Evolutionary conservation across 1,140 invertebrate genomes (phyloP).

Genomic region (Carposina sasakii): DNA sequence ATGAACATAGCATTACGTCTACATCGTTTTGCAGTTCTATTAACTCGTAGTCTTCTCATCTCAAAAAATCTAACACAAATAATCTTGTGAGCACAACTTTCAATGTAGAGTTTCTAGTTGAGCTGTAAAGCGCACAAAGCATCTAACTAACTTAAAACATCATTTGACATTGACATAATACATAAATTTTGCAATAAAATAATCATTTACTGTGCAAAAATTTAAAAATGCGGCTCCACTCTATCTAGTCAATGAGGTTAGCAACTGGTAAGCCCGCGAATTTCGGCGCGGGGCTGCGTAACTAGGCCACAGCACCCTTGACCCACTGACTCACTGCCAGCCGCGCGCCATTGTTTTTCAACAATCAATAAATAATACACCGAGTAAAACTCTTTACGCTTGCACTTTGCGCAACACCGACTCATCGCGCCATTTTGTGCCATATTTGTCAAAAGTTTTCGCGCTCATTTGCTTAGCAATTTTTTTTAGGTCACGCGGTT

Average conservation of each 20-base stretch:
- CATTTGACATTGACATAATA: background rate
- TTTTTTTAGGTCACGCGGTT: constrained; percentile 29
- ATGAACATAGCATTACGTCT: background rate
- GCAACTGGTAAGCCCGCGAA: constrained; percentile 61
- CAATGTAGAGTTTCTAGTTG: too few relatives aligned
- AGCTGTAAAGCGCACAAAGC: too few relatives aligned
- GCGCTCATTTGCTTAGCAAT: constrained; percentile 26
- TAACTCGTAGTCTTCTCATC: background rate
- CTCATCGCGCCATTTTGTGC: constrained; percentile 36
- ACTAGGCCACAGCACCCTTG: constrained; percentile 63
- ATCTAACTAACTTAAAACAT: too few relatives aligned
- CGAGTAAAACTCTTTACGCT: constrained; percentile 49
- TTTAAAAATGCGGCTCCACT: constrained; percentile 30
- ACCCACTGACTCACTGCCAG: constrained; percentile 68
- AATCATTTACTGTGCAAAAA: background rate
- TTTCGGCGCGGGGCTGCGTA: constrained; percentile 60
- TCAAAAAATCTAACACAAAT: background rate
- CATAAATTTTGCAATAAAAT: background rate
- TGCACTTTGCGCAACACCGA: constrained; percentile 52
- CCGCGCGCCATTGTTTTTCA: constrained; percentile 64
- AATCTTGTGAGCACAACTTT: background rate
- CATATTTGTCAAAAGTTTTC: constrained; percentile 33
- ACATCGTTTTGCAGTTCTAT: background rate
- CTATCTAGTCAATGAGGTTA: constrained; percentile 50
- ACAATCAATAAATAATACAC: constrained; percentile 71